Evolutionary conservation across 2,113 vertebrate species (phyloP).

Genomic region (Cygnus atratus): DNA sequence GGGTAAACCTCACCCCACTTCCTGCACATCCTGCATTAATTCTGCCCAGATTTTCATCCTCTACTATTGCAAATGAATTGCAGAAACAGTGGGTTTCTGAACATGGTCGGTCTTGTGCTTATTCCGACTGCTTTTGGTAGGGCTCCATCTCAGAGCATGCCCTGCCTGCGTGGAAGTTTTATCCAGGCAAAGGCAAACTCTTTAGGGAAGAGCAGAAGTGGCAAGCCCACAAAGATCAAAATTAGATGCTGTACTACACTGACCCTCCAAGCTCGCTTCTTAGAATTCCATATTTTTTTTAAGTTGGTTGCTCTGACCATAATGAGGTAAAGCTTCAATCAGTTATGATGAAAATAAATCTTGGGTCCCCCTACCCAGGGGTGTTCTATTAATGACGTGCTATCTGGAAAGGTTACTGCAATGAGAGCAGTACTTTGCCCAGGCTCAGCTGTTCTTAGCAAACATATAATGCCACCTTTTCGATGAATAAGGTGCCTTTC

Average conservation of each 20-base stretch:
- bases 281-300: not conserved
- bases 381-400: not conserved
- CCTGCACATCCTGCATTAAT: not conserved
- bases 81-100: not conserved
- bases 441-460: not conserved
- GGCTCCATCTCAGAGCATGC: not conserved
- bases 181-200: not conserved
- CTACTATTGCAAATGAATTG: not conserved
- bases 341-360: not conserved
- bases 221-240: not conserved
- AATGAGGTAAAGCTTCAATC: not conserved
- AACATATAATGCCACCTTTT: not conserved
- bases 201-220: not conserved
- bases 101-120: not conserved
- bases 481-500: not conserved
- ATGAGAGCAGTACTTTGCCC: not conserved
- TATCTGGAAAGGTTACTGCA: not conserved
- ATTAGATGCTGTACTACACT: not conserved
- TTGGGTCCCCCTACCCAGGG: not conserved
- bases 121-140: not conserved
- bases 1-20: not conserved
- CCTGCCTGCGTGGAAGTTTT: not conserved
- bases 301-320: not conserved
- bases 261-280: not conserved
- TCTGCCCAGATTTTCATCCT: not conserved